Conservation (phyloP, 2,888 invertebrate species). For the Eupeodes luniger region DNA sequence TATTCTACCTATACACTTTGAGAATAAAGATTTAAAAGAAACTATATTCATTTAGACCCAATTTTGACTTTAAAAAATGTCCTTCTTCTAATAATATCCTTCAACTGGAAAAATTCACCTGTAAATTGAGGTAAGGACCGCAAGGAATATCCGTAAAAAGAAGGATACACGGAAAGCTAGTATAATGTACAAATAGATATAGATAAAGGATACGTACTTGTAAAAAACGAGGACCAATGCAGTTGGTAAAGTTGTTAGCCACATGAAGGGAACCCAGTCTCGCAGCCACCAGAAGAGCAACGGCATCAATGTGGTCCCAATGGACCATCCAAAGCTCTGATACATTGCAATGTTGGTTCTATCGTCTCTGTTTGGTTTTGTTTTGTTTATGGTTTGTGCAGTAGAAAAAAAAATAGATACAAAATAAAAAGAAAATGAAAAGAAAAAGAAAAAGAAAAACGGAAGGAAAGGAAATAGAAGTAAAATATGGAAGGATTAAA, state of each 20-base stretch:
- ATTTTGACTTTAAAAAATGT: no score
- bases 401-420: constrained; percentile 1
- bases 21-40: no score
- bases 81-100: not conserved
- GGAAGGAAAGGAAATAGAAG: constrained; percentile 50
- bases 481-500: constrained; percentile 69
- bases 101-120: constrained; percentile 19
- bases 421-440: constrained; percentile 23
- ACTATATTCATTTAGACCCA: no score
- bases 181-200: not conserved
- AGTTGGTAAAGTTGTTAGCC: constrained; percentile 85
- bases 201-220: constrained; percentile 82
- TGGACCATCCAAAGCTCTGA: constrained; percentile 85
- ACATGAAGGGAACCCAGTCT: constrained; percentile 85
- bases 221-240: constrained; percentile 83
- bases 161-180: constrained; percentile 3
- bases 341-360: constrained; percentile 85
- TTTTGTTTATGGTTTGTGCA: constrained; percentile 65
- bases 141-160: constrained; percentile 31
- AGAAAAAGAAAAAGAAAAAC: constrained; percentile 45
- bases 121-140: constrained; percentile 35
- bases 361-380: constrained; percentile 81
- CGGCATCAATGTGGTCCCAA: constrained; percentile 85
- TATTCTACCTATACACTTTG: no score
- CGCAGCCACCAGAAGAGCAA: constrained; percentile 85